Conservation (phyloP, 2,113 vertebrate genomes). For the Opisthocomus hoazin region DNA sequence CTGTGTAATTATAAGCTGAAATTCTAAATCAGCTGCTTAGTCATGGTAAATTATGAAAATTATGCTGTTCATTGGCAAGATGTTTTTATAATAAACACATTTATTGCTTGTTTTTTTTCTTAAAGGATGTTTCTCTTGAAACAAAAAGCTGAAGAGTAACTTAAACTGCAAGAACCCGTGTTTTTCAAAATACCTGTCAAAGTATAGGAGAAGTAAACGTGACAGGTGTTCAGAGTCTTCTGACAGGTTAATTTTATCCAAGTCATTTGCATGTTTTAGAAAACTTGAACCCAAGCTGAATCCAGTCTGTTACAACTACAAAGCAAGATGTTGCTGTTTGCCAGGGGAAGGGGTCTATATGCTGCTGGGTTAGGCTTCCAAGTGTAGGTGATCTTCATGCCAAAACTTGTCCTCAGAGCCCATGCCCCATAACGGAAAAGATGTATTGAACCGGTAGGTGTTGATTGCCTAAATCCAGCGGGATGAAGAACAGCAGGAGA, state of each 20-base stretch:
- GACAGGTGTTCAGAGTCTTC: neutral
- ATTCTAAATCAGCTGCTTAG: neutral
- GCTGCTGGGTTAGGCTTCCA: neutral
- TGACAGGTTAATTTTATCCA: neutral
- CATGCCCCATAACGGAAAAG: neutral
- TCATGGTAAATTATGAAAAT: neutral
- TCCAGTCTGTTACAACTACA: neutral
- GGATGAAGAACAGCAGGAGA: neutral
- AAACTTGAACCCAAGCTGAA: neutral
- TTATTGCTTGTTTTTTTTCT: neutral
- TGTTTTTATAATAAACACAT: neutral
- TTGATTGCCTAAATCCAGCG: rapidly evolving
- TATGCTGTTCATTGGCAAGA: neutral
- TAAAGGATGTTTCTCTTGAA: neutral
- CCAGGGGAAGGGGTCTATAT: neutral
- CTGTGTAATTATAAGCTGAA: neutral
- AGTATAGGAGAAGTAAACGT: neutral
- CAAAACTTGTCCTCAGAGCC: neutral
- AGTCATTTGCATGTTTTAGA: neutral
- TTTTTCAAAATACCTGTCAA: neutral
- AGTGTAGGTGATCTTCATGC: neutral
- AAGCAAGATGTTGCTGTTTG: neutral
- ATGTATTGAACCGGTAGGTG: neutral
- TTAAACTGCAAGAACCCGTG: neutral
- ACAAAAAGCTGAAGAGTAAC: neutral